Evolutionary conservation across 2,113 vertebrate genomes (phyloP), one percentile per base, ranked within the genome.

Genomic region (Epinephelus lanceolatus): DNA sequence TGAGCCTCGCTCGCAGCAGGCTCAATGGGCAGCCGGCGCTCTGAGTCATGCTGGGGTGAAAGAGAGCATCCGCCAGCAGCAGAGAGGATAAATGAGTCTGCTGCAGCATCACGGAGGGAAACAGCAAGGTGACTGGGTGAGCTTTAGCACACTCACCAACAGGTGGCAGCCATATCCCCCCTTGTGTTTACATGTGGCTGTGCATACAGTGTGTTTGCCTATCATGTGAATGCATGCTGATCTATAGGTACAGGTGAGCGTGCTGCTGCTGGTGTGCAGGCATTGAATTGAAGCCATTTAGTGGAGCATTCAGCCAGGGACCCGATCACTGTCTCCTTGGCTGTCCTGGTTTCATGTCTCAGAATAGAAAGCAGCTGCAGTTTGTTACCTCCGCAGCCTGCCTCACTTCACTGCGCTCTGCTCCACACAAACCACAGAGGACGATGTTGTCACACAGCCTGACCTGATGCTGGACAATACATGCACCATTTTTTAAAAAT

Each of bases 61-160:
- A 51, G 76, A 66, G 83, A 90, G 79, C 78, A 60, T 62, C 73
- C 19, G 42, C 66, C 49, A 61, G 80, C 76, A 82, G 71, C 78
- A 33, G 25, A 74, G 76, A 81, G 81, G 83, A 78, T 67, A 78
- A 84, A 87, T 55, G 79, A 86, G 79, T 75, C 80, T 78, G 76
- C 91, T 78, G 91, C 87, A 80, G 81, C 86, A 69, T 76, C 81
- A 78, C 63, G 4, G 71, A 86, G 86, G 52, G 67, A 88, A 76
- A 71, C 23, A 17, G 62, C 88, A 92, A 92, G 92, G 91, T 91
- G 92, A 91, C 86, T 65, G 83, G 49, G 61, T 84, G 84, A 91
- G 76, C 76, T 73, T 78, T 6, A 74, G 42, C 78, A 52, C 37
- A 70, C 49, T 78, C 47, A 21, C 91, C 93, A 91, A 93, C 93